Evolutionary conservation across 53 echinoderm and acorn worm genomes (phyloP).

Genomic region (Mesocentrotus franciscanus): DNA sequence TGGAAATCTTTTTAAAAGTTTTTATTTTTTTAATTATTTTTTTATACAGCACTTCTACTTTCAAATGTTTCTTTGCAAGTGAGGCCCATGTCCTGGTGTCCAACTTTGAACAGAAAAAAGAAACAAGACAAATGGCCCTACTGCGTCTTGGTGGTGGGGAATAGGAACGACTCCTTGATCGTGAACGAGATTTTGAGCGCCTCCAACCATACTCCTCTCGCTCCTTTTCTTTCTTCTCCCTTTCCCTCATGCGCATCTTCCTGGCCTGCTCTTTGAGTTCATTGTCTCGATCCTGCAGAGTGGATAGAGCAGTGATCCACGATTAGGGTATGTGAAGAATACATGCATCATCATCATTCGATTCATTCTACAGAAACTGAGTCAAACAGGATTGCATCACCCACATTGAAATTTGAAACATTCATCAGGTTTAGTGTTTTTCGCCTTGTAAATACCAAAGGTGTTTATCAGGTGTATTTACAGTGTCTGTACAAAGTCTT

Average conservation of each 20-base stretch:
- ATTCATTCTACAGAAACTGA: no score
- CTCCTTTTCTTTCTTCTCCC: conserved; percentile 82
- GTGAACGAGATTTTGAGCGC: conserved; percentile 46
- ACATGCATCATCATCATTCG: no score
- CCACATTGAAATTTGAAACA: no score
- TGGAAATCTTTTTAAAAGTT: no score
- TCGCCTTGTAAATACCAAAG: no score
- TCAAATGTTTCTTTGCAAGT: conserved; percentile 16
- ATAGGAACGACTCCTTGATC: conserved; percentile 61
- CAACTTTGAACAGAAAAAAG: conserved; percentile 33
- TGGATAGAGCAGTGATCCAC: neutral
- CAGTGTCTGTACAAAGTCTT: no score
- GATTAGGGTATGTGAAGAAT: no score
- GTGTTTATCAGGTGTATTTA: no score
- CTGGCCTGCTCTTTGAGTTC: conserved; percentile 86
- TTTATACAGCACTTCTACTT: neutral
- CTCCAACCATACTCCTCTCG: conserved; percentile 53
- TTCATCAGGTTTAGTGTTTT: no score
- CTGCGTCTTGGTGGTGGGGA: conserved; percentile 68
- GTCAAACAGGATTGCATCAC: no score
- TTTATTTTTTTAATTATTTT: neutral
- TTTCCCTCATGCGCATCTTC: conserved; percentile 84
- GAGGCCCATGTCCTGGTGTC: neutral
- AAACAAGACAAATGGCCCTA: conserved; percentile 58
- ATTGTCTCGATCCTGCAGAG: conserved; percentile 81